These are phyloP conservation scores for Phortica okadai DNA, from an alignment of 2,888 invertebrate genomes.

Conservation along the genomic window DNA sequence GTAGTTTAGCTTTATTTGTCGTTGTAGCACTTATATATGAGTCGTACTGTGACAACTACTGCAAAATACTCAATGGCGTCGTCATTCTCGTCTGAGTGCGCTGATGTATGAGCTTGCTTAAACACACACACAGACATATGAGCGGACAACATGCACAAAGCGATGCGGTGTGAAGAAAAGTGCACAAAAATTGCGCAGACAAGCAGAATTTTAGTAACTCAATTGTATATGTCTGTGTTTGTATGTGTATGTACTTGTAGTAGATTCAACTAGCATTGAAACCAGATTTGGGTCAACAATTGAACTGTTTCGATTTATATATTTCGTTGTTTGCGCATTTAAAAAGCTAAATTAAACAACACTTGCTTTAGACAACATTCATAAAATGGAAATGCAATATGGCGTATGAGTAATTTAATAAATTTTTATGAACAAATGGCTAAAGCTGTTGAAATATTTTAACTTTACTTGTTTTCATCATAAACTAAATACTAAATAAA, in stretches of 20 bases:
- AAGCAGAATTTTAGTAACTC: slow-evolving; percentile 2
- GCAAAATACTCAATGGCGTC: neutral
- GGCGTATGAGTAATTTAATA: slow-evolving; percentile 18
- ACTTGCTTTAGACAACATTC: too few relatives aligned
- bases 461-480: too few relatives aligned
- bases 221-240: neutral
- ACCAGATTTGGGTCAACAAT: slow-evolving; percentile 64
- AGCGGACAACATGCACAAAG: neutral
- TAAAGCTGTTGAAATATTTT: too few relatives aligned
- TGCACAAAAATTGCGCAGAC: neutral
- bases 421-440: too few relatives aligned
- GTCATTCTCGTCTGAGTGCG: slow-evolving; percentile 15
- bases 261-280: slow-evolving; percentile 1
- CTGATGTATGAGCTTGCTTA: slow-evolving; percentile 14
- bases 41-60: neutral
- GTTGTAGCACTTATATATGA: neutral
- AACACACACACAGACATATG: neutral
- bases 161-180: neutral
- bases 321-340: too few relatives aligned
- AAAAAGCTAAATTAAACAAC: too few relatives aligned
- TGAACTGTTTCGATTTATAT: slow-evolving; percentile 41
- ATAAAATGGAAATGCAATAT: neutral
- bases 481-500: too few relatives aligned
- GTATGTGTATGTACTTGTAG: neutral
- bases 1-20: slow-evolving; percentile 3